Conservation (phyloP, 1,140 invertebrate genomes). For the Pteromalus puparum region DNA sequence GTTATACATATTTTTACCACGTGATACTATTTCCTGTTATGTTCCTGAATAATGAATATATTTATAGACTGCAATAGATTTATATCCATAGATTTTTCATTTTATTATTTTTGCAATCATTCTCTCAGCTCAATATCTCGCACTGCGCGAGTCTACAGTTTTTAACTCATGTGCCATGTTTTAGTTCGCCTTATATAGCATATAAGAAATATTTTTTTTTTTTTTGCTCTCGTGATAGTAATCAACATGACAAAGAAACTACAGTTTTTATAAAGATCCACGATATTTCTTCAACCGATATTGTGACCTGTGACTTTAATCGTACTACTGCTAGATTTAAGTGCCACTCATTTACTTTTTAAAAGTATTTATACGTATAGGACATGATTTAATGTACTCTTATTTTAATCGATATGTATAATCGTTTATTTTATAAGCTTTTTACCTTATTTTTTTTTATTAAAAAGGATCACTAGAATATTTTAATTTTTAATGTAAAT, state of each 20-base stretch:
- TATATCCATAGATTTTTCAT: slow-evolving; percentile 43
- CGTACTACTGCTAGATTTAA: slow-evolving; percentile 50
- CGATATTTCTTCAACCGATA: slow-evolving; percentile 29
- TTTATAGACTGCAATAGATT: slow-evolving; percentile 50
- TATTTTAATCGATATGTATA: slow-evolving; percentile 45
- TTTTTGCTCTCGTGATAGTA: slow-evolving; percentile 10
- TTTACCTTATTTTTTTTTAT: slow-evolving; percentile 51
- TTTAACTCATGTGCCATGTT: slow-evolving; percentile 50
- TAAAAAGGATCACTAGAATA: slow-evolving; percentile 30
- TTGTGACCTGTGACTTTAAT: slow-evolving; percentile 52
- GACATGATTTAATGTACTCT: slow-evolving; percentile 46
- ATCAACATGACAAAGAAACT: slow-evolving; percentile 36
- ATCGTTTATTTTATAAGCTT: slow-evolving; percentile 37
- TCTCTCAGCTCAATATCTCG: slow-evolving; percentile 8
- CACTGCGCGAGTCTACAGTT: slow-evolving; percentile 21
- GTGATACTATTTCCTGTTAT: slow-evolving; percentile 49
- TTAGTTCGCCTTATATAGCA: slow-evolving; percentile 40
- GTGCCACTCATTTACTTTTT: slow-evolving; percentile 50
- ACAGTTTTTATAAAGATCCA: slow-evolving; percentile 52
- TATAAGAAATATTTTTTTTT: slow-evolving; percentile 34
- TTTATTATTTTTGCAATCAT: slow-evolving; percentile 34
- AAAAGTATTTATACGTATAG: slow-evolving; percentile 45
- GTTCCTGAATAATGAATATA: slow-evolving; percentile 46
- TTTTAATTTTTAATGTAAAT: slow-evolving; percentile 44
- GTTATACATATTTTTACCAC: slow-evolving; percentile 13